These are phyloP conservation scores for Sebastiscus albofasciatus DNA, from an alignment of 2,797 vertebrate species.

Conservation along the genomic window DNA sequence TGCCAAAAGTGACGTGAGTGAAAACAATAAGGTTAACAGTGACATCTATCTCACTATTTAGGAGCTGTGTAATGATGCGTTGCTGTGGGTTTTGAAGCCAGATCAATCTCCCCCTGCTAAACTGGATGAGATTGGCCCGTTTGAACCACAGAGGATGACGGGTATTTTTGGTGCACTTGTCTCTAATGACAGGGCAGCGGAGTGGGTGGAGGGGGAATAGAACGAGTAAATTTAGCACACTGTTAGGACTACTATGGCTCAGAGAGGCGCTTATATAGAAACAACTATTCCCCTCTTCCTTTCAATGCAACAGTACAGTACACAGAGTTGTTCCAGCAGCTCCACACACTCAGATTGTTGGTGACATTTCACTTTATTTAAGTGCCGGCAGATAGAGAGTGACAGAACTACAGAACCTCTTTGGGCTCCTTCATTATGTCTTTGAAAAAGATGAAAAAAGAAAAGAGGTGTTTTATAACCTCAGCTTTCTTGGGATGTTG, in stretches of 20 bases:
- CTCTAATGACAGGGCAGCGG: conserved; percentile 78
- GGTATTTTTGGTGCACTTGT: conserved; percentile 80
- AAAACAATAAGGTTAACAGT: conserved; percentile 64
- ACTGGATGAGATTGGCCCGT: conserved; percentile 68
- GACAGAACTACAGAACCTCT: conserved; percentile 39
- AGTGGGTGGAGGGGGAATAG: conserved; percentile 72
- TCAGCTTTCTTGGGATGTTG: conserved; percentile 42
- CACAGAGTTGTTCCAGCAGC: conserved; percentile 35
- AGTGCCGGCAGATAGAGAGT: conserved; percentile 35
- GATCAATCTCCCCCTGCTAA: conserved; percentile 61
- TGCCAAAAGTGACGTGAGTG: conserved; percentile 40
- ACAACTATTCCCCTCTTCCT: conserved; percentile 35
- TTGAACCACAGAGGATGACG: conserved; percentile 69
- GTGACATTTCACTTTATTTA: conserved; percentile 57
- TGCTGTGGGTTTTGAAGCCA: conserved; percentile 62
- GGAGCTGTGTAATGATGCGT: conserved; percentile 44
- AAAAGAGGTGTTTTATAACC: conserved; percentile 53
- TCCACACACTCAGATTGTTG: conserved; percentile 32
- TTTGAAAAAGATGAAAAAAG: conserved; percentile 44
- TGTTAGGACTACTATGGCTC: conserved; percentile 62
- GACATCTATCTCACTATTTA: conserved; percentile 50
- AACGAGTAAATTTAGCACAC: conserved; percentile 77
- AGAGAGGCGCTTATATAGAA: conserved; percentile 52
- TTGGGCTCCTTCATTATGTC: conserved; percentile 56
- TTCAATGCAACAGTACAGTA: conserved; percentile 36